Percentiles rank a stretch among this genome's conserved stretches.
Evolutionary conservation across 92 coral and sea anemone genomes (phyloP).

Genomic region (Phenganax subtilis): DNA sequence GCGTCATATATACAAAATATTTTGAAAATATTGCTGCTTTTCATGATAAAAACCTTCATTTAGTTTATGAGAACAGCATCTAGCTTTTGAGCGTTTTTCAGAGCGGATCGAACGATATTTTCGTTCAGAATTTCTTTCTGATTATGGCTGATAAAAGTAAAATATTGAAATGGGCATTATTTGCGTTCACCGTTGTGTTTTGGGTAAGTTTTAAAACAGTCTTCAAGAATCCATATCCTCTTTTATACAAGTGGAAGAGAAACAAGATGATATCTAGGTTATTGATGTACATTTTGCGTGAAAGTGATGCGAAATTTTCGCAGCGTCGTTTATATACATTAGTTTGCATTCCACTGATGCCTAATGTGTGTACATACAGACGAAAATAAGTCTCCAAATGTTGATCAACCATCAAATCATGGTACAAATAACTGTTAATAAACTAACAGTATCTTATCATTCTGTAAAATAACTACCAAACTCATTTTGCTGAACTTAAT

Average conservation of each 20-base stretch:
- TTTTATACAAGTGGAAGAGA: too few relatives aligned
- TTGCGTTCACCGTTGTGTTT: conserved; percentile 78
- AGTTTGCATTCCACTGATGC: too few relatives aligned
- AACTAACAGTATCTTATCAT: too few relatives aligned
- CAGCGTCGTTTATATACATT: not conserved
- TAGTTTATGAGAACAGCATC: not conserved
- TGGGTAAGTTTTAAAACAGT: conserved; percentile 69
- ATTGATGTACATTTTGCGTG: not conserved
- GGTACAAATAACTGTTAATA: too few relatives aligned
- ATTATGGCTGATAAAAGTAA: conserved; percentile 31
- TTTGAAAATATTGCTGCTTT: not conserved
- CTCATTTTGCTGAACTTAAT: too few relatives aligned
- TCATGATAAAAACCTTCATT: not conserved
- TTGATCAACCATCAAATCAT: too few relatives aligned
- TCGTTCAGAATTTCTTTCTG: not conserved
- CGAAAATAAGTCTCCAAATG: too few relatives aligned
- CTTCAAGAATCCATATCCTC: too few relatives aligned
- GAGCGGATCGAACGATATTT: too few relatives aligned
- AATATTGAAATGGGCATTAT: conserved; percentile 66
- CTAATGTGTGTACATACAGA: too few relatives aligned
- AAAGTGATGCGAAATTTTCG: not conserved
- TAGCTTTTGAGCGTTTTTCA: not conserved
- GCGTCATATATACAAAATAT: not conserved
- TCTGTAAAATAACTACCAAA: too few relatives aligned
- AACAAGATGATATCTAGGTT: too few relatives aligned